These are phyloP conservation scores for Aphelocoma californica DNA, from an alignment of 2,797 vertebrate genomes.

Conservation along the genomic window DNA sequence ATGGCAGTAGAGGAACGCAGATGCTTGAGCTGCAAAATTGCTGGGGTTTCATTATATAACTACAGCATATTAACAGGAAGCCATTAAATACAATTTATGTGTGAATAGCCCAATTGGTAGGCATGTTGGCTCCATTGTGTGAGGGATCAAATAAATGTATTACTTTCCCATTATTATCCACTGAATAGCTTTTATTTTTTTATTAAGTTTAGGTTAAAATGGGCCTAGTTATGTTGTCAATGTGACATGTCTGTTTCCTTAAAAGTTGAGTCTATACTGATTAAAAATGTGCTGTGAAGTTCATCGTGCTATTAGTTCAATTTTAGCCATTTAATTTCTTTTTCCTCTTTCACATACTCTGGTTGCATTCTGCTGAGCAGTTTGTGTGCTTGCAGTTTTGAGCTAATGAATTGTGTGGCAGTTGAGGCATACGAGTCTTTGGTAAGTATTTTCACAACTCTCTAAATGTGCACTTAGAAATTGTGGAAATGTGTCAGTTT, in stretches of 20 bases:
- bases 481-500: neutral
- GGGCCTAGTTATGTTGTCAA: conserved; percentile 30
- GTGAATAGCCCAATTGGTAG: conserved; percentile 35
- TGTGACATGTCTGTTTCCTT: conserved; percentile 40
- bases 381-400: neutral
- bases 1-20: conserved; percentile 51
- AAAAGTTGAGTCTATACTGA: neutral
- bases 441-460: neutral
- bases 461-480: neutral
- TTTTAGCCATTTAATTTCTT: neutral
- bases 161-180: conserved; percentile 46
- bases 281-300: conserved; percentile 4
- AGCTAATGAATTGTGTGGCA: neutral
- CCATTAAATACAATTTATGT: conserved; percentile 64
- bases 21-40: conserved; percentile 44
- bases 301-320: conserved; percentile 7
- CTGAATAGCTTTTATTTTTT: neutral
- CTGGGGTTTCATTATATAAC: conserved; percentile 59
- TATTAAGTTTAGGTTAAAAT: conserved; percentile 48
- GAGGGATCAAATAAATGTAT: conserved; percentile 51
- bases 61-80: conserved; percentile 66
- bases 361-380: neutral
- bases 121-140: conserved; percentile 42
- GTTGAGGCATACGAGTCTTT: neutral
- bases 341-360: neutral